Conservation (phyloP, 2,797 vertebrate genomes). For the Linurgus olivaceus region DNA sequence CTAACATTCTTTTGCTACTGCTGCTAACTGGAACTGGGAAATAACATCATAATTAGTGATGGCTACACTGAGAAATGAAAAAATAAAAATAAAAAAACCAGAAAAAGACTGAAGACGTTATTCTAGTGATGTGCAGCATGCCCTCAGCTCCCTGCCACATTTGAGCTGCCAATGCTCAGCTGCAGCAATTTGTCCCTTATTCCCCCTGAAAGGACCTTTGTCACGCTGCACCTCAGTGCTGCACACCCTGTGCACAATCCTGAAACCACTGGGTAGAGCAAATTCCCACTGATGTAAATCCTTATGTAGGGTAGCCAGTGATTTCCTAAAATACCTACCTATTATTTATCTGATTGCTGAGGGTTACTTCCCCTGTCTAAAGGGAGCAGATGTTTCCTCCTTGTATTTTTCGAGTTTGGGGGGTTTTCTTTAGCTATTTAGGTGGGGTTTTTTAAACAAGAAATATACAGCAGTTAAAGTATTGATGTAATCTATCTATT, state of each 20-base stretch:
- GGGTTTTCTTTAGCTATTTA: not conserved
- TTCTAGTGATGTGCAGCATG: not conserved
- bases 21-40: not conserved
- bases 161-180: not conserved
- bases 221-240: fast-evolving
- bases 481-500: not conserved
- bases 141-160: not conserved
- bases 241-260: not conserved
- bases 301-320: not conserved
- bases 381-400: not conserved
- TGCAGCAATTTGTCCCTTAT: not conserved
- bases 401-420: not conserved
- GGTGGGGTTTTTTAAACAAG: not conserved
- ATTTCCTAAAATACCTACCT: not conserved
- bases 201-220: not conserved
- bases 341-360: not conserved
- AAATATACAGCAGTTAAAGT: not conserved
- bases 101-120: not conserved
- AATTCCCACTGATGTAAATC: not conserved
- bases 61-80: not conserved
- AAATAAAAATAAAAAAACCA: not conserved
- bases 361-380: not conserved
- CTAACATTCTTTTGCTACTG: not conserved
- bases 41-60: not conserved
- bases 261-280: not conserved